Percentiles rank a stretch among this genome's conserved stretches.
Evolutionary conservation across 2,797 vertebrate genomes (phyloP).

Genomic region (Pseudochirops corinnae): DNA sequence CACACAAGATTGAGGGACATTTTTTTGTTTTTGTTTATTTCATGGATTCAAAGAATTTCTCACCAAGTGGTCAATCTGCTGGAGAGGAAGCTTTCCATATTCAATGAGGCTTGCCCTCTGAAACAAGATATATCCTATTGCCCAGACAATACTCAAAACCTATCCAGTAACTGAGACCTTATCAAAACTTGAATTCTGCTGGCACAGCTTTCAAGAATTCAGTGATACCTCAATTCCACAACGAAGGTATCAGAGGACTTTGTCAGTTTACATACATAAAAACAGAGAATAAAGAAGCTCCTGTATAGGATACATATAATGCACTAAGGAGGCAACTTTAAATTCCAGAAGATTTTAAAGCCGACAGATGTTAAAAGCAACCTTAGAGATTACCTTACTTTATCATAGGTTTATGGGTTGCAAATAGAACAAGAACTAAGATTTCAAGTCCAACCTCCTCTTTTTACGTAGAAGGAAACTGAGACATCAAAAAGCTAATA

Average conservation of each 20-base stretch:
- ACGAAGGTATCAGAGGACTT: neutral
- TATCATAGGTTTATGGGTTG: neutral
- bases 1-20: neutral
- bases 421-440: neutral
- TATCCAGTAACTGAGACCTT: neutral
- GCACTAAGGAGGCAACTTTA: neutral
- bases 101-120: neutral
- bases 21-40: neutral
- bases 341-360: neutral
- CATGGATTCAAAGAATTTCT: neutral
- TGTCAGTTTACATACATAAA: neutral
- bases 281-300: neutral
- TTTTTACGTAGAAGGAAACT: neutral
- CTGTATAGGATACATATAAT: neutral
- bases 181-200: neutral
- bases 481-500: neutral
- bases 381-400: neutral
- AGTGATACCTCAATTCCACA: neutral
- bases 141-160: neutral
- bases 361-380: neutral
- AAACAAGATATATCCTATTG: neutral
- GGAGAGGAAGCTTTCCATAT: neutral
- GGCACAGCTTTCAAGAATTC: neutral
- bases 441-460: neutral
- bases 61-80: neutral